Base-by-base conservation (phyloP, 2,797 vertebrate species). In the Pagetopsis macropterus region DNA sequence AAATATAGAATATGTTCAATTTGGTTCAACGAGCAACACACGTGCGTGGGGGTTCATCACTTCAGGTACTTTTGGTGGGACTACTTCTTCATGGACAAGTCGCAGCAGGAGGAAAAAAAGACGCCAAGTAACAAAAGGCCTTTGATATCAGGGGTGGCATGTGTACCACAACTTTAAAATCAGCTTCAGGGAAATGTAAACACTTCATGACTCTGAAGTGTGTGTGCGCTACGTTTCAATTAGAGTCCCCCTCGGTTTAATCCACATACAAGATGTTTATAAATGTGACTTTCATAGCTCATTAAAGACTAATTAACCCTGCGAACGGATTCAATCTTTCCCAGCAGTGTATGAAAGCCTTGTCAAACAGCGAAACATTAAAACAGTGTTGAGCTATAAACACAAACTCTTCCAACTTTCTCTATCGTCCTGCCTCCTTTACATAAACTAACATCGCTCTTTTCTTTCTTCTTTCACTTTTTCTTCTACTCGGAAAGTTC, bases 231-330 rank as follows among this genome's bases (percentile, higher is more conserved):
- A 21, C 12, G 33, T 77, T 70, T 87, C 78, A 66, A 57, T 83
- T 73, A 69, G 59, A 70, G 61, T 57, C 71, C 73, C 77, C 59
- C 9, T 45, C 2, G 23, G 58, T 76, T 84, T 78, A 82, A 86
- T 78, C 68, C 65, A 67, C 23, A 66, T 70, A 87, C 65, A 56
- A 70, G 76, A 78, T 77, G 78, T 82, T 81, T 79, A 76, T 78
- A 68, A 85, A 66, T 83, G 55, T 46, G 77, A 23, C 79, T 87
- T 83, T 81, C 81, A 83, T 67, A 75, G 77, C 79, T 76, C 71
- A 80, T 85, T 84, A 82, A 81, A 82, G 80, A 60, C 80, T 76
- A 82, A 87, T 90, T 89, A 87, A 81, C 76, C 64, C 72, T 19
- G 62, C 59, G 73, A 84, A 84, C 73, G 27, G 65, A 84, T 75